Base-by-base conservation (phyloP, 1,140 invertebrate genomes). In the Fopius arisanus region DNA sequence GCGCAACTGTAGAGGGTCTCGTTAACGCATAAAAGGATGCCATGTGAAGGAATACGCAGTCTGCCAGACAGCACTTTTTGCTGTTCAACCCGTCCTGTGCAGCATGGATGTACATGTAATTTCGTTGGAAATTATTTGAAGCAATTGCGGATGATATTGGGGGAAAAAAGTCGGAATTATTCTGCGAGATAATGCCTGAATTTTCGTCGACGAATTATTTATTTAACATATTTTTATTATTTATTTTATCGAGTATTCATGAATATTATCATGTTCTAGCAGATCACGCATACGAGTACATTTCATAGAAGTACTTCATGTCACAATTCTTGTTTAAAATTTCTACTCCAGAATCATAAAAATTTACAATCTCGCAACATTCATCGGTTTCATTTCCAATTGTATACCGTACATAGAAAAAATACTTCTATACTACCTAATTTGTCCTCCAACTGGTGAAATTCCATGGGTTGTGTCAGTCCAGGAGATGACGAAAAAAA, bases 1-100 rank as follows among this genome's bases (percentile, higher is more conserved):
- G 54, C 54, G 19, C 54, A 59, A 26, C 54, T 59, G 23, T 2
- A 59, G 43, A 48, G 54, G 21, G 54, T 59, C 54, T 59, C 54
- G 54, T 59, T 59, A 59, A 59, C 54, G 54, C 23, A 59, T 59
- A 59, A 59, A 59, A 59, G 54, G 54, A 59, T 59, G 14, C 4
- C 21, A 59, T 59, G 23, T 59, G 54, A 59, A 59, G 54, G 54
- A 59, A 59, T 28, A 59, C 43, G 43, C 54, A 59, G 54, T 14
- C 19, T 28, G 54, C 54, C 54, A 59, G 54, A 59, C 54, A 26
- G 54, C 19, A 59, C 1, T 59, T 59, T 26, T 26, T 14, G 23
- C 21, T 59, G 54, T 21, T 28, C 26, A 7, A 26, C 19, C 54
- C 54, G 7, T 23, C 2, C 23, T 59, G 23, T 59, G 9, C 16